Conservation (phyloP, 2,888 invertebrate species). For the Diogma glabrata region DNA sequence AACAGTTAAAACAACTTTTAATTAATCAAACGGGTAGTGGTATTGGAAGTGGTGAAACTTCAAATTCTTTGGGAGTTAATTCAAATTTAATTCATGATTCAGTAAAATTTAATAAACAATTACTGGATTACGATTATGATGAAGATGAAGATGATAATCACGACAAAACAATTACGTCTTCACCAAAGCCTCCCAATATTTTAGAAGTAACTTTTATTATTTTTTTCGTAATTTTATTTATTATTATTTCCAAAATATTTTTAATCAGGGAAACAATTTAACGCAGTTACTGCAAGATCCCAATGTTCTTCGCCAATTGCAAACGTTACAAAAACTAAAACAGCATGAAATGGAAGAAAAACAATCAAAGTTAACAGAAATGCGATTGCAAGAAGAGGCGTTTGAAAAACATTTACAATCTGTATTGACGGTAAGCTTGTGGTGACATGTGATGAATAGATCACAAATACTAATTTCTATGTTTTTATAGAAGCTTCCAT, state of each 20-base stretch:
- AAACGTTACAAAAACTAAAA: constrained; percentile 53
- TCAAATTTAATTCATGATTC: constrained; percentile 24
- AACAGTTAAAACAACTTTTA: constrained; percentile 49
- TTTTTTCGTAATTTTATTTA: constrained; percentile 10
- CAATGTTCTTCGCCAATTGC: constrained; percentile 79
- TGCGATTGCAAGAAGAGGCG: constrained; percentile 62
- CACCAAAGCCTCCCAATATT: constrained; percentile 22
- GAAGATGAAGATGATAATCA: constrained; percentile 56
- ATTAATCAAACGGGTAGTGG: constrained; percentile 28
- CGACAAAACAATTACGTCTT: constrained; percentile 19
- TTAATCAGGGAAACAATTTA: constrained; percentile 32
- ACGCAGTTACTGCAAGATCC: constrained; percentile 57
- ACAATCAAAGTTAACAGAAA: constrained; percentile 52
- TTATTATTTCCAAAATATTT: constrained; percentile 5
- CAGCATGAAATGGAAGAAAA: constrained; percentile 53
- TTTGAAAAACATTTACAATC: constrained; percentile 64
- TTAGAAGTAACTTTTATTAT: constrained; percentile 20
- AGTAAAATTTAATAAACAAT: constrained; percentile 70
- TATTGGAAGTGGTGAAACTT: constrained; percentile 24
- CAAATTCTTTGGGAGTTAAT: constrained; percentile 23
- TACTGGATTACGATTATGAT: constrained; percentile 85
- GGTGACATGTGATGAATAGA: neutral
- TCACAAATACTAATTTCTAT: neutral
- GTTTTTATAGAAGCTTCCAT: constrained; percentile 43
- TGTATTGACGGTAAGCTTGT: constrained; percentile 49